A percentile compares a stretch with the other conserved stretches of the same genome.
Evolutionary conservation across 2,113 vertebrate species (phyloP).

Genomic region (Mesembrinibis cayennensis): DNA sequence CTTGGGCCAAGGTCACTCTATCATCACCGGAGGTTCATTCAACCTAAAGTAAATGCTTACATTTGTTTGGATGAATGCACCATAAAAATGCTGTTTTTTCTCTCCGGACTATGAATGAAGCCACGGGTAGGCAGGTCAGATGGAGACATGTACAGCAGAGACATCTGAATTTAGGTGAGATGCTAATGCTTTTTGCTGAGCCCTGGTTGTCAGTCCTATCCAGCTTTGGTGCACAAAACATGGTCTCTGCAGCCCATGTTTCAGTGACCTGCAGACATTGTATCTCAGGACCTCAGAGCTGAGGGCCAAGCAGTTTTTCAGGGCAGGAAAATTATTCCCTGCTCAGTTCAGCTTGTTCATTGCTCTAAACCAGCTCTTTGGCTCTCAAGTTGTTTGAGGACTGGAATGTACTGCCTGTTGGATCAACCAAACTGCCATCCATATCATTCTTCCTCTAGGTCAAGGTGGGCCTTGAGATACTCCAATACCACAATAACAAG

Average conservation of each 20-base stretch:
- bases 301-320: neutral
- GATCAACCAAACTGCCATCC: neutral
- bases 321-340: neutral
- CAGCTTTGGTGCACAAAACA: neutral
- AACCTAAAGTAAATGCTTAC: neutral
- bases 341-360: neutral
- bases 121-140: neutral
- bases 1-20: neutral
- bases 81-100: neutral
- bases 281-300: neutral
- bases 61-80: neutral
- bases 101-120: neutral
- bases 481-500: neutral
- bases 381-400: neutral
- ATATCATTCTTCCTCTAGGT: neutral
- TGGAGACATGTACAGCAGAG: neutral
- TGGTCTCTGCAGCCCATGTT: neutral
- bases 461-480: neutral
- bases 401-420: neutral
- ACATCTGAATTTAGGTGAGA: neutral
- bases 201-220: neutral
- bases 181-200: neutral
- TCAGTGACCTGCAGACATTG: neutral
- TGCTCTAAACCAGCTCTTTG: neutral
- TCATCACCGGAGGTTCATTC: neutral